phyloP scores from a whole-genome alignment of 2,888 invertebrate species.

The Patella ulyssiponensis region DNA sequence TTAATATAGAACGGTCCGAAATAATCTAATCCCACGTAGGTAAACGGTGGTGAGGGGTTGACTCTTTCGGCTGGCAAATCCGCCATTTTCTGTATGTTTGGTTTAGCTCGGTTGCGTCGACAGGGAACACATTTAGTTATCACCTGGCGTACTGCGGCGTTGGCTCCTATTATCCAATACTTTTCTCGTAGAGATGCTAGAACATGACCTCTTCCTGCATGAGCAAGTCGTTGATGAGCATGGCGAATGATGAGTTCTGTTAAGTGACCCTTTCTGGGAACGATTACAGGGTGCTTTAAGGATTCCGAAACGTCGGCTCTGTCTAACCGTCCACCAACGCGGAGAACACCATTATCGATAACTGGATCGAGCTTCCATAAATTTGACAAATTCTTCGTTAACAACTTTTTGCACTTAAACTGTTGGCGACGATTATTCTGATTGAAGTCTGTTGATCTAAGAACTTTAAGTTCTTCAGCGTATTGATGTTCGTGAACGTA shows the following conservation, averaged over 20 bases:
- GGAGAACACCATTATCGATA: not conserved
- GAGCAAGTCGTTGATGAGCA: not conserved
- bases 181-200: constrained; percentile 1
- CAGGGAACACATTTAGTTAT: not conserved
- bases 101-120: not conserved
- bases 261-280: not conserved
- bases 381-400: no score
- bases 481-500: not conserved
- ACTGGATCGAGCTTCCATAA: not conserved
- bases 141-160: not conserved
- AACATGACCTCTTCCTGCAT: not conserved
- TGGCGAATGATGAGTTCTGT: not conserved
- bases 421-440: not conserved
- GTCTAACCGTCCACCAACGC: not conserved
- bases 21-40: constrained; percentile 16
- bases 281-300: not conserved
- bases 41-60: constrained; percentile 27
- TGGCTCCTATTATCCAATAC: not conserved
- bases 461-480: not conserved
- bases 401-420: not conserved
- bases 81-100: not conserved
- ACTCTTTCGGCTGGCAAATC: not conserved
- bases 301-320: not conserved
- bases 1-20: constrained; percentile 27
- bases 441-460: not conserved